Conservation (phyloP, 2,113 vertebrate genomes). For the Seriola aureovittata region DNA sequence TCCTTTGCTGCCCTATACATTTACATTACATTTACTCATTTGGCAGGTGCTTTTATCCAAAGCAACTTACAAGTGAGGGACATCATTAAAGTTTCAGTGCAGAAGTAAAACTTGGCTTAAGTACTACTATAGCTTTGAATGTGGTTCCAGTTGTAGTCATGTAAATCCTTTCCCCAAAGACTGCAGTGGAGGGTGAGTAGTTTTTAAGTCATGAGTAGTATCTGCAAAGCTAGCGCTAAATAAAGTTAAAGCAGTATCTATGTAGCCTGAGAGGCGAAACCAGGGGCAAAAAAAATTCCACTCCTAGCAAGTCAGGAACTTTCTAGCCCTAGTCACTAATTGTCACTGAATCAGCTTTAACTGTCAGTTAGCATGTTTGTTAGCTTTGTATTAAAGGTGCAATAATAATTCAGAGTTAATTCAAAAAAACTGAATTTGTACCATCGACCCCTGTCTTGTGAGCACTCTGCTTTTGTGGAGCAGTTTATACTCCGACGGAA, state of each 20-base stretch:
- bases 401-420: not conserved
- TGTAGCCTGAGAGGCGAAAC: not conserved
- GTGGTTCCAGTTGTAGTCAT: not conserved
- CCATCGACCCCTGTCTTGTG: not conserved
- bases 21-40: no score
- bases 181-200: not conserved
- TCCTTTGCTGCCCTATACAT: not conserved
- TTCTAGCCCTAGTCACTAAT: no score
- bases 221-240: slow-evolving; percentile 11
- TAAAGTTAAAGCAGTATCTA: not conserved
- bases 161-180: slow-evolving; percentile 4
- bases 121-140: not conserved
- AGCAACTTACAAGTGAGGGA: no score
- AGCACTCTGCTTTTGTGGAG: no score
- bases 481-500: no score
- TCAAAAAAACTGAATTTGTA: not conserved
- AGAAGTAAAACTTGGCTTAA: no score
- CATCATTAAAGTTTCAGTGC: no score
- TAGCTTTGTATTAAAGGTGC: not conserved
- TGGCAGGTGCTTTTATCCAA: no score
- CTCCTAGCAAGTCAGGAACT: no score
- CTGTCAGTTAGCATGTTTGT: not conserved
- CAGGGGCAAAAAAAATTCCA: not conserved
- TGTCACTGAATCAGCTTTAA: not conserved
- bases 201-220: not conserved